Percentiles rank a stretch among this genome's conserved stretches.
Conservation (phyloP, 2,888 invertebrate species). For the Apodemia hepburni region DNA sequence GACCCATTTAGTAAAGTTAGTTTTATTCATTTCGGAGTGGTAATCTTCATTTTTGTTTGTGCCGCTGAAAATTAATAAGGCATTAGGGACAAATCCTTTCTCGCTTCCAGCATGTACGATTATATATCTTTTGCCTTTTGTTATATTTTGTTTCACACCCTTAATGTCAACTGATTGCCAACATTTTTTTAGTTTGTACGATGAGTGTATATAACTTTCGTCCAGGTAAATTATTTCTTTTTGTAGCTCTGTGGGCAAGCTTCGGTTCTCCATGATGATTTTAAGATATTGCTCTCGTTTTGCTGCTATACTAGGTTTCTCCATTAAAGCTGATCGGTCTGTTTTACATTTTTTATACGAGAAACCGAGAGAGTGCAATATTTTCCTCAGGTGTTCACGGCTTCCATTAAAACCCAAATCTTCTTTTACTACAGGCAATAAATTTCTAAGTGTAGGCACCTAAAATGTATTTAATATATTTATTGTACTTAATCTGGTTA, state of each 20-base stretch:
- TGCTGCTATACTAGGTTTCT: slow-evolving; percentile 23
- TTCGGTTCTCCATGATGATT: slow-evolving; percentile 22
- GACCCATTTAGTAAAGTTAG: slow-evolving; percentile 26
- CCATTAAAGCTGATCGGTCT: slow-evolving; percentile 24
- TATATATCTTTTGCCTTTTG: slow-evolving; percentile 31
- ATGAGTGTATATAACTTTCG: slow-evolving; percentile 36
- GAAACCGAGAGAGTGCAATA: slow-evolving; percentile 25
- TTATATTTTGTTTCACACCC: slow-evolving; percentile 22
- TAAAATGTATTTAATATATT: slow-evolving; percentile 4
- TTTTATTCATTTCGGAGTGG: slow-evolving; percentile 33
- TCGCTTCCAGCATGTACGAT: slow-evolving; percentile 34
- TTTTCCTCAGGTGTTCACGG: slow-evolving; percentile 23
- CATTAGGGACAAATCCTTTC: slow-evolving; percentile 34
- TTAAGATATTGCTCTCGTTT: slow-evolving; percentile 26
- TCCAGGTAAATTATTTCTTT: slow-evolving; percentile 36
- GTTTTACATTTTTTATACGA: slow-evolving; percentile 25
- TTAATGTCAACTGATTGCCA: not conserved
- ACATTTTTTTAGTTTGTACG: slow-evolving; percentile 3
- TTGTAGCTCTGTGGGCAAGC: slow-evolving; percentile 23
- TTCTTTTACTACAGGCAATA: slow-evolving; percentile 22
- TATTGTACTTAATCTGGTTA: too few relatives aligned
- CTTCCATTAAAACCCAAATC: slow-evolving; percentile 25
- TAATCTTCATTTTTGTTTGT: slow-evolving; percentile 33
- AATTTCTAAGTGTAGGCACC: slow-evolving; percentile 23
- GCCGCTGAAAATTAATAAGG: slow-evolving; percentile 31